Percentiles rank a stretch among this genome's conserved stretches.
phyloP scores from a whole-genome alignment of 37 sponge, comb jelly and placozoan species.

The Halisarca cf. caerulea region DNA sequence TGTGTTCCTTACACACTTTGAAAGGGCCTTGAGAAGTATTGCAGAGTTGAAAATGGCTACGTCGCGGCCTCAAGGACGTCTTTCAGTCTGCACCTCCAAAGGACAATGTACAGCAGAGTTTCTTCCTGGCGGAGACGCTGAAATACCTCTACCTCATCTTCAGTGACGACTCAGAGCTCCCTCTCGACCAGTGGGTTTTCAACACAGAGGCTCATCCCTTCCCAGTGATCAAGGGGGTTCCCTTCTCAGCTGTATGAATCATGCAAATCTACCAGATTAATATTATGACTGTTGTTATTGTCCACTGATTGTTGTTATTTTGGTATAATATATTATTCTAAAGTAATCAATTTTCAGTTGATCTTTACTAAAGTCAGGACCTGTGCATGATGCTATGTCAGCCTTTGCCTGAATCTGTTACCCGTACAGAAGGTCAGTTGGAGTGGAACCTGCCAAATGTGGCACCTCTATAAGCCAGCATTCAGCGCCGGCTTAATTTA shows the following conservation, averaged over 20 bases:
- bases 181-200: conserved; percentile 83
- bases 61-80: conserved; percentile 73
- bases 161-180: conserved; percentile 67
- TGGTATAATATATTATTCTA: no score
- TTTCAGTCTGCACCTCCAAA: conserved; percentile 50
- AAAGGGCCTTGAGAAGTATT: conserved; percentile 81
- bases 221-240: conserved; percentile 65
- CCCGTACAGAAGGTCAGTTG: no score
- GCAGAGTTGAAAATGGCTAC: conserved; percentile 63
- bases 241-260: neutral
- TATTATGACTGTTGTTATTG: no score
- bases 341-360: no score
- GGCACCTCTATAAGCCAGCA: no score
- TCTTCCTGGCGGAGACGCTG: conserved; percentile 95
- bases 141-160: conserved; percentile 90
- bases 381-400: no score
- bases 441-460: no score
- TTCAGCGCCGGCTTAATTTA: no score
- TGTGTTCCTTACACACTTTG: neutral
- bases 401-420: no score
- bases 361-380: no score
- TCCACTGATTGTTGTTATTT: no score
- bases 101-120: conserved; percentile 91
- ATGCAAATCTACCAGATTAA: no score
- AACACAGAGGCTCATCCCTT: conserved; percentile 99